A percentile compares a stretch with the other conserved stretches of the same genome.
phyloP scores from a whole-genome alignment of 2,888 invertebrate species.

The Latrodectus hesperus region DNA sequence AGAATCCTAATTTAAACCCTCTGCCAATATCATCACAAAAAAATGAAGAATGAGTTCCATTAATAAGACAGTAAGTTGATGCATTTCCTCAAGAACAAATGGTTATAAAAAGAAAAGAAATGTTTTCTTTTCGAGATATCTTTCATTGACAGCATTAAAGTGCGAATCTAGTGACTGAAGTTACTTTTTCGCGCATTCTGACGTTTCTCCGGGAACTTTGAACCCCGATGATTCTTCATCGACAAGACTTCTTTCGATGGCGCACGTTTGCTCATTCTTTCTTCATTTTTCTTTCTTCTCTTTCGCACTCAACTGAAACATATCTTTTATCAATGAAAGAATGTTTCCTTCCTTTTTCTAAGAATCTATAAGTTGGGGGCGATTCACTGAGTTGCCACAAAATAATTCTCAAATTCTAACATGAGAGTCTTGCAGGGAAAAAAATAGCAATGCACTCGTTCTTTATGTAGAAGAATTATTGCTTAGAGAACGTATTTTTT shows the following conservation, averaged over 20 bases:
- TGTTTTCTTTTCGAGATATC: no score
- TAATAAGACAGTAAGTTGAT: no score
- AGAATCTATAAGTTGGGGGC: background rate
- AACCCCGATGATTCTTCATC: background rate
- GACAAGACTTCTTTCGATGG: background rate
- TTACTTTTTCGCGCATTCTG: background rate
- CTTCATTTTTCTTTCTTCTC: background rate
- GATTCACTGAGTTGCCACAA: background rate
- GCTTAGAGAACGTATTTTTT: no score
- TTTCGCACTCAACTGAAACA: background rate
- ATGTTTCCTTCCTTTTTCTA: slow-evolving; percentile 3
- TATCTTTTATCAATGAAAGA: background rate
- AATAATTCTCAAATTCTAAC: background rate
- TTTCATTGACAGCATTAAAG: no score
- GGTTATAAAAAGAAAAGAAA: no score
- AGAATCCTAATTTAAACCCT: no score
- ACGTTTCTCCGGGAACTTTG: background rate
- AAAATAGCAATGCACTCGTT: no score
- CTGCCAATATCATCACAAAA: no score
- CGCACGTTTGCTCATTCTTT: background rate
- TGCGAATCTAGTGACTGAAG: background rate
- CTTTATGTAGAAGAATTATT: no score
- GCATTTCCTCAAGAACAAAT: no score
- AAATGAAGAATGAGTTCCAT: no score
- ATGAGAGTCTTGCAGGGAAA: background rate